Base-by-base conservation (phyloP, 2,888 invertebrate genomes). In the Aricia artaxerxes region DNA sequence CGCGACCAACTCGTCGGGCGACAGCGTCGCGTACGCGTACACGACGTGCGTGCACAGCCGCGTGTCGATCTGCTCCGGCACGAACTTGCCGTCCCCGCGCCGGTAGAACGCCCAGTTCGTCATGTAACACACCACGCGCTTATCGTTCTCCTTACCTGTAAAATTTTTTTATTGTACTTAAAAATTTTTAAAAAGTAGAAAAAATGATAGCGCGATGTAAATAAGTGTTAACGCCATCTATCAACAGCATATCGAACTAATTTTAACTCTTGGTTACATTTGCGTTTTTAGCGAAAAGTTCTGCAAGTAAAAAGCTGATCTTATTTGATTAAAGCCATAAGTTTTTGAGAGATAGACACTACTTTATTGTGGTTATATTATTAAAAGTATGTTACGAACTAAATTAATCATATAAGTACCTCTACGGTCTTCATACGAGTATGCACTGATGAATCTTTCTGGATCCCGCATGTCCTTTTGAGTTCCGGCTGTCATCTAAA, bases 71-170 rank as follows among this genome's bases (percentile, higher is more conserved):
- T 97, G 96, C 90, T 98, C 98, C 0, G 98, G 98, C 0, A 97
- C 97, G 88, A 97, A 98, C 89, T 97, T 97, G 4, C 97, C 98
- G 79, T 97, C 97, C 0, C 95, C 96, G 83, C 97, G 97, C 80
- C 98, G 95, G 86, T 98, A 97, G 90, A 97, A 96, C 0, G 98
- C 96, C 98, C 98, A 98, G 86, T 97, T 98, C 0, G 98, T 97
- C 88, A 98, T 95, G 86, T 98, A 98, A 88, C 98, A 98, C 0
- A 98, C 96, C 0, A 98, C 96, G 84, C 89, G 88, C 79, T 94
- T 94, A 80, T 90, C 90, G 80, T 88, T 92, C 79, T 89, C 90
- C 84, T 87, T 92, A 82, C 86, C 94, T 93, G 78, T 69, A 80
- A 73, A 44, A 44, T 44, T 44, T 44, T 60, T 49, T 2, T 1